Base-by-base conservation (phyloP, 2,888 invertebrate species). In the Pandemis heparana region DNA sequence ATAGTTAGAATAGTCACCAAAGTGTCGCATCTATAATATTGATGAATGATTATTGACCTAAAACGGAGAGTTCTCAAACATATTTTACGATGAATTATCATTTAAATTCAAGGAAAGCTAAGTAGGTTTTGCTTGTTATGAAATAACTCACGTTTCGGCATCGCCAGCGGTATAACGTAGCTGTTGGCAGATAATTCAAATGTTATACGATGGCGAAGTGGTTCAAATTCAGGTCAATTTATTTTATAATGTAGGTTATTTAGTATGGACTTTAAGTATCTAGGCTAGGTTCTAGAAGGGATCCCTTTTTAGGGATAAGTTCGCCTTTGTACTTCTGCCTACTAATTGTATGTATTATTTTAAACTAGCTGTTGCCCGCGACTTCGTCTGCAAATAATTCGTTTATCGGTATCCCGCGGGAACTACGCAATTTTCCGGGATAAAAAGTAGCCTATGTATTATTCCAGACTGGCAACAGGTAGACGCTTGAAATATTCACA, bases 131-230 rank as follows among this genome's bases (percentile, higher is more conserved):
- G 16, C 18, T 62, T 70, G 70, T 70, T 70, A 62, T 70, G 69
- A 69, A 69, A 69, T 69, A 60, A 64, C 69, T 74, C 73, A 74
- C 73, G 69, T 74, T 60, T 69, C 18, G 60, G 41, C 72, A 2
- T 53, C 14, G 39, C n/a, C 63, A 73, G 72, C 67, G 16, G 23
- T 63, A n/a, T 64, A 48, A 43, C 18, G 12, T 18, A 18, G 10
- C 10, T 18, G 62, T 14, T 32, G 2, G 18, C 14, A 56, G 56
- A 56, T 23, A 23, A 7, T 56, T 56, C 12, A 56, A 32, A 48
- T 48, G 23, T 32, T 46, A 9, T 32, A 14, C 46, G 64, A n/a
- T 23, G n/a, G 12, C 8, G 32, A 48, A 64, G 43, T 12, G 12
- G 48, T 48, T 23, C 23, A 48, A 48, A 64, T 48, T 23, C 23